phyloP scores from a whole-genome alignment of 2,797 vertebrate species.

The Linurgus olivaceus region DNA sequence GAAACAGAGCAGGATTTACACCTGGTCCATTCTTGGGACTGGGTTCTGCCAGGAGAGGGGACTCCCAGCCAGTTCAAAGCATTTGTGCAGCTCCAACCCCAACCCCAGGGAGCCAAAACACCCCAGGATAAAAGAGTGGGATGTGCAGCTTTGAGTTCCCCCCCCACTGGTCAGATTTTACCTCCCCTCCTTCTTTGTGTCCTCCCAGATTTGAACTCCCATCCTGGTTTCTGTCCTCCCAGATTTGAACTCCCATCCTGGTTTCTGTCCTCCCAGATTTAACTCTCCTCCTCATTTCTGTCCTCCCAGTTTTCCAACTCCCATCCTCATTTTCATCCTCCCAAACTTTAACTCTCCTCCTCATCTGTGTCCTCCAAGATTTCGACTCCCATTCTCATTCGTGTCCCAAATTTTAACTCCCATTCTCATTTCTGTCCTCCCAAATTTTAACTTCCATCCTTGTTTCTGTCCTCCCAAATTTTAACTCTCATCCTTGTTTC shows the following conservation, averaged over 20 bases:
- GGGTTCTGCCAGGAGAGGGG: not conserved
- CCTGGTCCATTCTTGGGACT: fast-evolving
- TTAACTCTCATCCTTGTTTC: not conserved
- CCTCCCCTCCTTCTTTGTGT: fast-evolving
- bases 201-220: not conserved
- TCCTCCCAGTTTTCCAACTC: not conserved
- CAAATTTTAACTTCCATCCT: not conserved
- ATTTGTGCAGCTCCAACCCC: not conserved
- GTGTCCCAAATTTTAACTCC: not conserved
- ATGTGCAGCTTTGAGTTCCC: not conserved
- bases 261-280: not conserved
- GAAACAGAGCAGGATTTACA: not conserved
- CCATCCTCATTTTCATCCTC: not conserved
- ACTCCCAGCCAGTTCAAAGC: not conserved
- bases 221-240: not conserved
- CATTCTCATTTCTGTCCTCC: not conserved
- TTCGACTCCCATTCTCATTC: not conserved
- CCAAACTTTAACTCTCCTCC: not conserved
- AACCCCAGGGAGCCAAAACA: fast-evolving
- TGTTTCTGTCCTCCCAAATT: not conserved
- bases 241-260: not conserved
- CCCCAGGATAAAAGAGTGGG: fast-evolving
- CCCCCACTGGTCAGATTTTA: not conserved
- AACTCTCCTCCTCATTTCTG: not conserved
- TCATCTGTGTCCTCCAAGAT: not conserved